Percentiles rank a stretch among this genome's conserved stretches.
These are phyloP conservation scores for Cyphotilapia sp. DNA, from an alignment of 2,113 vertebrate species.

Conservation along the genomic window DNA sequence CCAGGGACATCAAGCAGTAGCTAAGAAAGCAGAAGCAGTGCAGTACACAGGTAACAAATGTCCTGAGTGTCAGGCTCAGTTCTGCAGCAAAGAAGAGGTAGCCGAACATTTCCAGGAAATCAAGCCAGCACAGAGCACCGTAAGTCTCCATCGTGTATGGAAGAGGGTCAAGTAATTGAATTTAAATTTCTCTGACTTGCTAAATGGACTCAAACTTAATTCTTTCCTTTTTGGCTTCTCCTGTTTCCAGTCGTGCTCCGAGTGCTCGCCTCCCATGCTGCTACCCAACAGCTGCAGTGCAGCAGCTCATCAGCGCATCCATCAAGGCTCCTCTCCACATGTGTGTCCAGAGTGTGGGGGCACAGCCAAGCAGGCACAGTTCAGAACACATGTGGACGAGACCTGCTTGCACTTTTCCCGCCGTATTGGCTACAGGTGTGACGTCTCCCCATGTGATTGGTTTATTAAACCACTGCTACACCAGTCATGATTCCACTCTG, in stretches of 20 bases:
- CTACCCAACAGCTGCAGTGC: conserved; percentile 87
- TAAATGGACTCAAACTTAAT: neutral
- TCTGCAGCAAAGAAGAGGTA: conserved; percentile 81
- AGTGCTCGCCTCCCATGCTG: conserved; percentile 86
- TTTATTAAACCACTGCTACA: neutral
- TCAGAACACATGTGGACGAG: conserved; percentile 80
- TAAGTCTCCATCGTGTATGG: conserved; percentile 13
- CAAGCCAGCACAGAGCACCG: conserved; percentile 45
- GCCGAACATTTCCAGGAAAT: conserved; percentile 85
- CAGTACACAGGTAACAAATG: conserved; percentile 78
- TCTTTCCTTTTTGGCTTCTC: neutral
- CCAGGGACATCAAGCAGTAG: conserved; percentile 47
- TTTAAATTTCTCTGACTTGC: neutral
- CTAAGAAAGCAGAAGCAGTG: conserved; percentile 51
- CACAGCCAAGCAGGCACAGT: conserved; percentile 72
- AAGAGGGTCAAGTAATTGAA: neutral
- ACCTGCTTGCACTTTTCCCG: conserved; percentile 89
- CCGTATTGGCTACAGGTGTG: conserved; percentile 88
- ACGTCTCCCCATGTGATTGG: neutral
- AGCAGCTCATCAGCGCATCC: conserved; percentile 86
- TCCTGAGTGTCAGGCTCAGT: conserved; percentile 85
- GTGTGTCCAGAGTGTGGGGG: conserved; percentile 91
- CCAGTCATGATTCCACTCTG: neutral
- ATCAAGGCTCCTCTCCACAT: conserved; percentile 80
- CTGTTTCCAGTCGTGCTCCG: conserved; percentile 73